Evolutionary conservation across 2,113 vertebrate species (phyloP).

Genomic region (Pseudopodoces humilis): DNA sequence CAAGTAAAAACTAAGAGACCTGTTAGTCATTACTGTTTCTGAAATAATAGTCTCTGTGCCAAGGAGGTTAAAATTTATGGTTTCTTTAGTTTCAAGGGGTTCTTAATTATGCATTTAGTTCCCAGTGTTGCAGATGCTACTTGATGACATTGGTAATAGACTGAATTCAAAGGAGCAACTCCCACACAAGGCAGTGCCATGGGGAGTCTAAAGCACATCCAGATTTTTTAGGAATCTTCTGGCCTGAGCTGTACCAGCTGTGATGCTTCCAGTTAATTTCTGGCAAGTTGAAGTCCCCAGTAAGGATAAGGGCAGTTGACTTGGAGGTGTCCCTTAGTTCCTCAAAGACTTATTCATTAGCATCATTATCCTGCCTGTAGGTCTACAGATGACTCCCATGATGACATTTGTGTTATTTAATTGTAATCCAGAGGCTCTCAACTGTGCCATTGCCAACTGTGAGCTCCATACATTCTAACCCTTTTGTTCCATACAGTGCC

Average conservation of each 20-base stretch:
- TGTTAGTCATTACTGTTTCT: not conserved
- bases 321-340: not conserved
- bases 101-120: not conserved
- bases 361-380: not conserved
- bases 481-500: not conserved
- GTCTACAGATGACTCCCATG: fast-evolving
- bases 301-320: not conserved
- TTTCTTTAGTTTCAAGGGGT: not conserved
- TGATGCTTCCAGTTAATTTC: not conserved
- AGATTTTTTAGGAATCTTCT: not conserved
- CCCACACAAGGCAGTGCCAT: fast-evolving
- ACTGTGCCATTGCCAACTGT: not conserved
- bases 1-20: not conserved
- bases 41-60: not conserved
- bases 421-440: not conserved
- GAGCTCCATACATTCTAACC: not conserved
- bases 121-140: not conserved
- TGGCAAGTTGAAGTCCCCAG: not conserved
- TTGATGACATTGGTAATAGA: not conserved
- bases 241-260: not conserved
- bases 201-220: not conserved
- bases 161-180: not conserved
- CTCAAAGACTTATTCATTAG: not conserved
- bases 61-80: not conserved
- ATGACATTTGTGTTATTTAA: not conserved